Base-by-base conservation (phyloP, 37 sponge, comb jelly and placozoan species). In the Dysidea cf. avara region DNA sequence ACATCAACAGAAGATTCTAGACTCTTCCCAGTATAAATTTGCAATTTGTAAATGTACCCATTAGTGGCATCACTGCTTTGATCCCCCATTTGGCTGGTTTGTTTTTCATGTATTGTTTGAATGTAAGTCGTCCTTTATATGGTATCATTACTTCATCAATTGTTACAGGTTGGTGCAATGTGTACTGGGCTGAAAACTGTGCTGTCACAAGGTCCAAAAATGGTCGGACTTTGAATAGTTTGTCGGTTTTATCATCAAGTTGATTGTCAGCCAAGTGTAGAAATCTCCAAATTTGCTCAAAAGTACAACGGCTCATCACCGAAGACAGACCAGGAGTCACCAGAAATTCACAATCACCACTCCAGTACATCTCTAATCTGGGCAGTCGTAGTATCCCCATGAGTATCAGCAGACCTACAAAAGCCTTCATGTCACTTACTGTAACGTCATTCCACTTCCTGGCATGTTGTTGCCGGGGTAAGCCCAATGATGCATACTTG, bases 61-160 rank as follows among this genome's bases (percentile, higher is more conserved):
- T 34, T 65, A 2, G 43, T 38, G 7, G 66, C 40, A 65, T 65
- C 66, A 37, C 12, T 2, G 25, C 66, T 9, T 65, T 65, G 20
- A 65, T 65, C 2, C 66, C 66, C 66, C 66, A 65, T 26, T 65
- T 65, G 14, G 46, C 14, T 2, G 66, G 66, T 9, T 65, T 65
- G 2, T 2, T 26, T 38, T 65, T 65, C 43, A 65, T 65, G 66
- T 65, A 65, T 37, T 65, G 66, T 9, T 5, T 2, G 66, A 65
- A 65, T 3, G 25, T 20, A 13, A 65, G 46, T 9, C 66, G 39
- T 2, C 66, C 66, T 26, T 65, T 65, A 47, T 43, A 65, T 4
- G 66, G 66, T 4, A 65, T 65, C 66, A 65, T 65, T n/a, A n/a
- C n/a, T 65, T 65, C 43, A 65, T 65, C 66, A 37, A 65, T 36